Evolutionary conservation across 2,888 invertebrate genomes (phyloP), one percentile per base, ranked within the genome.

Genomic region (Craniophora ligustri): DNA sequence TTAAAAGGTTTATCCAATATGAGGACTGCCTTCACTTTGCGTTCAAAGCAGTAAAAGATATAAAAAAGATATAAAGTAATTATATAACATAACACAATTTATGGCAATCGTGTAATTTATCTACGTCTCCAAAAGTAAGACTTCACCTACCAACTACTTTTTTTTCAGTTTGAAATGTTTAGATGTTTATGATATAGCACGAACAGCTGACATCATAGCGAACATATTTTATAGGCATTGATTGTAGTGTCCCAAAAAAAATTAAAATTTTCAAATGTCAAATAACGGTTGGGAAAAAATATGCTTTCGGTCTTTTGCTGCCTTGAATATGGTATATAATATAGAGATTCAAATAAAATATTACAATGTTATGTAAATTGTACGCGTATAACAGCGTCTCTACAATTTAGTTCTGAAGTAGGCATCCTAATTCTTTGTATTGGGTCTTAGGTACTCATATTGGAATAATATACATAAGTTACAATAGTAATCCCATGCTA

Each of bases 341-440:
- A 11, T 5, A 19, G 19, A 36, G 19, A 36, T 36, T 23, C 6
- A 21, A 51, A 11, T 30, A 7, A 19, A 19, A 41, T 26, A 40
- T 26, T 6, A 23, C 8, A 50, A 30, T 19, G 7, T 41, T 30
- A 15, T 19, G 14, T 18, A 15, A 42, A 38, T 28, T 48, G 6
- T 8, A 42, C 14, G 8, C 10, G 3, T 13, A 11, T n/a, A n/a
- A n/a, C 18, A 3, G 5, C 7, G 11, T 49, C n/a, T 18, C 15
- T 30, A 30, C 16, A 14, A 19, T 18, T 19, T 13, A 13, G 16
- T 14, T 8, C n/a, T 10, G 2, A 23, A 23, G 10, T 26, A 4
- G n/a, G n/a, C n/a, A 26, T 4, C 5, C 8, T 10, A 10, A 23
- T n/a, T 26, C n/a, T 26, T 1, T n/a, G 5, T 26, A 26, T 23